Evolutionary conservation across 2,888 invertebrate genomes (phyloP), one percentile per base, ranked within the genome.

Genomic region (Scaptomyza flava): DNA sequence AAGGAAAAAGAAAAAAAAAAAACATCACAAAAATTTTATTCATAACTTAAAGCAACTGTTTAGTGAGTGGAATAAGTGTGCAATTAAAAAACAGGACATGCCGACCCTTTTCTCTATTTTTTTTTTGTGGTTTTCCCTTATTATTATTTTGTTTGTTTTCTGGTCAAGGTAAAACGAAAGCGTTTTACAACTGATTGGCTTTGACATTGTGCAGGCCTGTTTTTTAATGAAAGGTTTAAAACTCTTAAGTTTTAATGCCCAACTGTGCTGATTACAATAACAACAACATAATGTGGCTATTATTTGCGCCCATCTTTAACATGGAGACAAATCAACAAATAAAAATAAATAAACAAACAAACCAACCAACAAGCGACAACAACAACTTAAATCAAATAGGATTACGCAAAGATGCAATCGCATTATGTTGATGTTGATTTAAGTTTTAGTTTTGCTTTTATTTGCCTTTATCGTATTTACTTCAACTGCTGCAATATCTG

Each of bases 361-460:
- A 57, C 45, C 52, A 46, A 53, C 34, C 48, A 33, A 54, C 61
- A n/a, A 17, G 23, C 43, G 50, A 51, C 20, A 57, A 61, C 20
- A 63, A 56, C 34, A 61, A 42, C 31, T 57, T 11, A 65, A 72
- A 61, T 65, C 61, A 74, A 78, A 81, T 71, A 71, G 66, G 68
- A 84, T 87, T 83, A 79, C 85, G 82, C 76, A 83, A 83, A 81
- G 79, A 72, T 71, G 70, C 74, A 83, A 73, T 80, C 73, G 77
- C 82, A 82, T 81, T 78, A 77, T 79, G 75, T 67, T 83, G 64
- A 70, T 69, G 79, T 86, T 78, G 81, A 72, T 64, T 80, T 75
- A 66, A 72, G 81, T 62, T 59, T 56, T 56, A 62, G 72, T 51
- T 64, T 56, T 43, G 42, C 46, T 64, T 61, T 70, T 65, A 65